Conservation (phyloP, 2,888 invertebrate species). For the Eupithecia centaureata region DNA sequence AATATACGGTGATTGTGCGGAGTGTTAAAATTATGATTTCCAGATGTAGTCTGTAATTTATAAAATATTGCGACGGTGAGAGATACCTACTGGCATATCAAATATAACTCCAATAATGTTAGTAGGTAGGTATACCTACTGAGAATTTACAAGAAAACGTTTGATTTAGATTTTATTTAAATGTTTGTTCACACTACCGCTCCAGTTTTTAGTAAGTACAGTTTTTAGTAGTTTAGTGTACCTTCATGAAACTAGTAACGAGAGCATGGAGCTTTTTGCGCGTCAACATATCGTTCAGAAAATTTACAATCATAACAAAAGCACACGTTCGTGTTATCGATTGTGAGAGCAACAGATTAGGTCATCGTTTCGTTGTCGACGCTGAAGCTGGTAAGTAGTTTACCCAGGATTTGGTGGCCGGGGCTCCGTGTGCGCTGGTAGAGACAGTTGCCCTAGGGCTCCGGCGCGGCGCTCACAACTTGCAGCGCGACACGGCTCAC, state of each 20-base stretch:
- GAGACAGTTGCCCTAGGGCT: background rate
- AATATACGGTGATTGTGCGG: background rate
- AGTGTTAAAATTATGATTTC: too few relatives aligned
- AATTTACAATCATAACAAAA: constrained; percentile 63
- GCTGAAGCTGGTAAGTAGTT: background rate
- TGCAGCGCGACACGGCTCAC: constrained; percentile 1
- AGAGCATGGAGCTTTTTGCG: constrained; percentile 21
- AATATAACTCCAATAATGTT: too few relatives aligned
- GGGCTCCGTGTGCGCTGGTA: background rate
- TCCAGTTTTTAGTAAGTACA: too few relatives aligned
- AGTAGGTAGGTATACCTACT: too few relatives aligned
- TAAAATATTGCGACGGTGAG: too few relatives aligned
- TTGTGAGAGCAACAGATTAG: constrained; percentile 64
- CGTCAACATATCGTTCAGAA: constrained; percentile 43
- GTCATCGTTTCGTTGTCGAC: background rate
- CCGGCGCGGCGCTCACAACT: constrained; percentile 11
- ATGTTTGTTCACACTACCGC: too few relatives aligned
- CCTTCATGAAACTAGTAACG: background rate
- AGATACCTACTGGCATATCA: too few relatives aligned
- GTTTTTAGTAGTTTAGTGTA: too few relatives aligned
- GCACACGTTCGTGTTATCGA: constrained; percentile 62
- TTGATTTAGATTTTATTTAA: too few relatives aligned
- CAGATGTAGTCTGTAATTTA: too few relatives aligned
- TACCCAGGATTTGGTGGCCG: background rate
- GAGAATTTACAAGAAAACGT: too few relatives aligned